Percentiles rank a stretch among this genome's conserved stretches.
Conservation (phyloP, 2,797 vertebrate genomes). For the Danio kyathit region DNA sequence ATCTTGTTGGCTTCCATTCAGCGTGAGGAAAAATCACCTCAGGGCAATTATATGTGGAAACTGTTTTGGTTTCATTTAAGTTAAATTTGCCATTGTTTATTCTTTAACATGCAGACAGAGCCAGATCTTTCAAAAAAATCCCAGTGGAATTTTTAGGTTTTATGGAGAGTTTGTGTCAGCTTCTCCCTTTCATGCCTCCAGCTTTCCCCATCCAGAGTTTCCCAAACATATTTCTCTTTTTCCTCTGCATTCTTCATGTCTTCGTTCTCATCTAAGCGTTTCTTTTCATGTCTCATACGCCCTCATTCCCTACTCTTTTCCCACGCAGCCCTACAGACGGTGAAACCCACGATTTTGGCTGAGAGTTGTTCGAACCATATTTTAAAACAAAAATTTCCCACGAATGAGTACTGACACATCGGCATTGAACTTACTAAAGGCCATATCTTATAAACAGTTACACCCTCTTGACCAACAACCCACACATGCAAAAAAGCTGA, state of each 20-base stretch:
- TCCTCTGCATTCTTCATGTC: conserved; percentile 9
- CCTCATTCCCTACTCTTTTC: conserved; percentile 45
- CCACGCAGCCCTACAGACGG: conserved; percentile 36
- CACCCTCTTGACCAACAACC: conserved; percentile 33
- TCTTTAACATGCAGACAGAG: not conserved
- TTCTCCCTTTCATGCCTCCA: conserved; percentile 9
- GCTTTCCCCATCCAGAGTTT: conserved; percentile 10
- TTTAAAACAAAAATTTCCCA: conserved; percentile 49
- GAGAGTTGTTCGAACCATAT: conserved; percentile 43
- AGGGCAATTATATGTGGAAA: not conserved
- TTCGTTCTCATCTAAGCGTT: conserved; percentile 28
- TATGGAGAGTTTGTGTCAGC: conserved; percentile 3
- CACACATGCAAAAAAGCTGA: conserved; percentile 22
- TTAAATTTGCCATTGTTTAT: not conserved
- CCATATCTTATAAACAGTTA: conserved; percentile 12
- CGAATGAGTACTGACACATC: conserved; percentile 36
- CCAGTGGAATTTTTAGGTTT: conserved; percentile 3
- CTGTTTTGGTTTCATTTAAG: conserved; percentile 14
- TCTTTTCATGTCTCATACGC: conserved; percentile 30
- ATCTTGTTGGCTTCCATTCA: not conserved
- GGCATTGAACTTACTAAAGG: conserved; percentile 30
- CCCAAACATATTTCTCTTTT: conserved; percentile 24
- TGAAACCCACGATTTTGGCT: conserved; percentile 8
- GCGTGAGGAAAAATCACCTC: not conserved
- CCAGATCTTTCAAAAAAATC: not conserved